Evolutionary conservation across 2,797 vertebrate species (phyloP).

Genomic region (Enteromius radiatus): DNA sequence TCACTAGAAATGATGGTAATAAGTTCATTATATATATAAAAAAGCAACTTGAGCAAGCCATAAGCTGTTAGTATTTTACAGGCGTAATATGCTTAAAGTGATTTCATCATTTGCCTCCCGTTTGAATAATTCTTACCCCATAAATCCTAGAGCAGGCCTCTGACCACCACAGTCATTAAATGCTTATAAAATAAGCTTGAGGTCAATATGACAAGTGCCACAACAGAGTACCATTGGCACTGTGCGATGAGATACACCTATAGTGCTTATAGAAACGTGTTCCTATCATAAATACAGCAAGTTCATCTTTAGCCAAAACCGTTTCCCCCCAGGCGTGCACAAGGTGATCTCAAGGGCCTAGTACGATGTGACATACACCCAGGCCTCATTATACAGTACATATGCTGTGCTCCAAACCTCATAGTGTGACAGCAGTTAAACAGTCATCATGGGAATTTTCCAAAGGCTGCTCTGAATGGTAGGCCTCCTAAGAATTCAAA

Average conservation of each 20-base stretch:
- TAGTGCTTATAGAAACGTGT: slow-evolving; percentile 7
- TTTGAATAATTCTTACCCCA: background rate
- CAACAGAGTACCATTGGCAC: background rate
- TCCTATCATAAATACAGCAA: slow-evolving; percentile 14
- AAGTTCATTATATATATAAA: background rate
- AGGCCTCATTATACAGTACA: slow-evolving; percentile 10
- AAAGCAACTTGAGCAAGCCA: background rate
- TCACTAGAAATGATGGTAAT: background rate
- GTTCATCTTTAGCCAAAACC: background rate
- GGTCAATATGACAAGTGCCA: background rate
- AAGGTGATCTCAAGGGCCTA: slow-evolving; percentile 7
- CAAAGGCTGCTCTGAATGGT: background rate
- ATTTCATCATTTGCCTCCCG: background rate
- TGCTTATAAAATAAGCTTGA: slow-evolving; percentile 5
- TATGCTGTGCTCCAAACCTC: background rate
- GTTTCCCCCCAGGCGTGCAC: slow-evolving; percentile 9
- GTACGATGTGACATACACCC: slow-evolving; percentile 4
- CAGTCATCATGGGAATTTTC: background rate
- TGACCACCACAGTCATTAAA: background rate
- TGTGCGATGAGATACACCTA: slow-evolving; percentile 5
- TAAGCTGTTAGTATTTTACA: background rate
- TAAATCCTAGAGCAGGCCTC: background rate
- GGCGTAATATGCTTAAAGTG: background rate
- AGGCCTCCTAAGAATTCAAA: background rate
- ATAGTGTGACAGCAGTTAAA: background rate